Evolutionary conservation across 2,113 vertebrate species (phyloP).

Genomic region (Saiga tatarica): DNA sequence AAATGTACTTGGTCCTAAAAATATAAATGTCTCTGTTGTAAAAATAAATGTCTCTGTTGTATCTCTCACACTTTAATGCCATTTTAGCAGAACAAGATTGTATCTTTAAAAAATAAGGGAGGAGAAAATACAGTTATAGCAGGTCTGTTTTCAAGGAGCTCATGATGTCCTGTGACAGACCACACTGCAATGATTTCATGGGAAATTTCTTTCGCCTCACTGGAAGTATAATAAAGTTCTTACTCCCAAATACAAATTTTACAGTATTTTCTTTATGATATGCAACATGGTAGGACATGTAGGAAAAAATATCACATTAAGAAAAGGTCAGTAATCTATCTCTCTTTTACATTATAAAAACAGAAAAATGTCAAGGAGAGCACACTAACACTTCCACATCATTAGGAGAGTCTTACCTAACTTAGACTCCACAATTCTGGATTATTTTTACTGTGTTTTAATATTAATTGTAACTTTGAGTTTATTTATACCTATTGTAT

Average conservation of each 20-base stretch:
- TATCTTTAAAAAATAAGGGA: neutral
- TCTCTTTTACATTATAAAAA: neutral
- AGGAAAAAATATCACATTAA: neutral
- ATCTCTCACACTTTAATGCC: neutral
- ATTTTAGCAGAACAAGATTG: neutral
- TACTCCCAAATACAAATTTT: neutral
- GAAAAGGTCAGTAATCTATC: neutral
- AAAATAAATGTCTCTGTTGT: neutral
- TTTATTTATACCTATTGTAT: neutral
- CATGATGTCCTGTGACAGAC: neutral
- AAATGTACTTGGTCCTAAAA: neutral
- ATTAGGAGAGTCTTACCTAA: neutral
- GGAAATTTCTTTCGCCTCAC: neutral
- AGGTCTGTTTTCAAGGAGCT: neutral
- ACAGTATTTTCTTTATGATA: neutral
- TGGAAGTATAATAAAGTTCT: neutral
- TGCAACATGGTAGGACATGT: neutral
- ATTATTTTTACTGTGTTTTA: neutral
- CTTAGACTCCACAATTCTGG: neutral
- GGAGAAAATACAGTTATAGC: neutral
- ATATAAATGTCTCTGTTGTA: too few relatives aligned
- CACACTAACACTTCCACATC: neutral
- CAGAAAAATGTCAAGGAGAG: neutral
- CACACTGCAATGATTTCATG: neutral
- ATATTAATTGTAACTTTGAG: neutral